Conservation (phyloP, 2,888 invertebrate genomes). For the Gari tellinella region DNA sequence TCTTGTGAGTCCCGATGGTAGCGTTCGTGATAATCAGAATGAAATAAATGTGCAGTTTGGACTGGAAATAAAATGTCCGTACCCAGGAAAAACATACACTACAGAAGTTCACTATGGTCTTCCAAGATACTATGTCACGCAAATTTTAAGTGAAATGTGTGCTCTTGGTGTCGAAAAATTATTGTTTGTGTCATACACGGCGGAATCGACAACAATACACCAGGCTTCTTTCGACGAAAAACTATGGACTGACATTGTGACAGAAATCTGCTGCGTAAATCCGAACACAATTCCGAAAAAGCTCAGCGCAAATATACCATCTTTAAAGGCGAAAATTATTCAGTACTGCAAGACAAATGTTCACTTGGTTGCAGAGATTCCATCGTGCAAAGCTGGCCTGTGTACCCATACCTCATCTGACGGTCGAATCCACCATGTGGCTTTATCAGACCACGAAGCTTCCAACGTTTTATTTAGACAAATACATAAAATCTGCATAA, state of each 20-base stretch:
- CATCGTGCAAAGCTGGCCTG: not conserved
- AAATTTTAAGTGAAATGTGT: slow-evolving; percentile 44
- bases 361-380: slow-evolving; percentile 20
- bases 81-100: slow-evolving; percentile 14
- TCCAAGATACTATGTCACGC: slow-evolving; percentile 34
- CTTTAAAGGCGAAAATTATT: slow-evolving; percentile 1
- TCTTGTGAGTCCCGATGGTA: slow-evolving; percentile 45
- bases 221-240: slow-evolving; percentile 2
- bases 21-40: not conserved
- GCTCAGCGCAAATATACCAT: not conserved
- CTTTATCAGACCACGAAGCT: too few relatives aligned
- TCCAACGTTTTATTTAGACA: not conserved
- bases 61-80: slow-evolving; percentile 46
- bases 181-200: slow-evolving; percentile 33
- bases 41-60: not conserved
- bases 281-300: slow-evolving; percentile 5
- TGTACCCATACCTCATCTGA: not conserved
- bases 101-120: slow-evolving; percentile 19
- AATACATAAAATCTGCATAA: too few relatives aligned
- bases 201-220: slow-evolving; percentile 31
- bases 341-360: slow-evolving; percentile 13
- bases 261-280: slow-evolving; percentile 4
- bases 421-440: not conserved
- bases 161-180: slow-evolving; percentile 15
- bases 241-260: not conserved